These are phyloP conservation scores for Anoura caudifer DNA, from an alignment of 2,113 vertebrate genomes.

Conservation along the genomic window DNA sequence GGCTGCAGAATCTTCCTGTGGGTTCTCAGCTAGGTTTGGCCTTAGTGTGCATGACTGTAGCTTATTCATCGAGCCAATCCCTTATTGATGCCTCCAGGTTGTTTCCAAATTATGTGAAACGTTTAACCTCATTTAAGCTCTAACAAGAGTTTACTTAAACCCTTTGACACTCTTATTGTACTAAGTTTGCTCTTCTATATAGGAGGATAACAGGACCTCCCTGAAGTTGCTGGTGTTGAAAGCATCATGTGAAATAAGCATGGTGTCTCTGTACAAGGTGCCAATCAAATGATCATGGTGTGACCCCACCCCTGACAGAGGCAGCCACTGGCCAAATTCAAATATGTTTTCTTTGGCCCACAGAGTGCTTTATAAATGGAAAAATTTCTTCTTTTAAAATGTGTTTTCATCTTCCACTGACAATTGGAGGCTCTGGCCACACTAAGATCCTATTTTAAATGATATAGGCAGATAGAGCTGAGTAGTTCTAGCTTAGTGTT, in stretches of 20 bases:
- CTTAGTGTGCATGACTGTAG: neutral
- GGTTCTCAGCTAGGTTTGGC: neutral
- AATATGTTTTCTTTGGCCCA: neutral
- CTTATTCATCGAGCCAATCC: neutral
- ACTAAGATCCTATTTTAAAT: neutral
- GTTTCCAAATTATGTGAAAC: neutral
- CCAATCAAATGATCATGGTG: fast-evolving
- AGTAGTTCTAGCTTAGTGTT: neutral
- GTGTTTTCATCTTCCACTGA: neutral
- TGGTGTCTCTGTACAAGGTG: neutral
- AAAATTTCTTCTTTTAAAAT: neutral
- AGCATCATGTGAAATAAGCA: neutral
- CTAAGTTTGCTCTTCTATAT: neutral
- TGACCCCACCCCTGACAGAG: neutral
- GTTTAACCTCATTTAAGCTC: neutral
- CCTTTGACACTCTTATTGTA: no score
- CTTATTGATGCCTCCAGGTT: neutral
- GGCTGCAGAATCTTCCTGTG: neutral
- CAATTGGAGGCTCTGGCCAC: neutral
- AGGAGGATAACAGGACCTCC: neutral
- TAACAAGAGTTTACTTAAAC: no score
- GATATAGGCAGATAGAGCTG: no score
- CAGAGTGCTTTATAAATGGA: neutral
- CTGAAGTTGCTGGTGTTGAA: neutral
- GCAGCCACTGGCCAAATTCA: neutral